Base-by-base conservation (phyloP, 2,888 invertebrate species). In the Mesodorylaimus sp. region DNA sequence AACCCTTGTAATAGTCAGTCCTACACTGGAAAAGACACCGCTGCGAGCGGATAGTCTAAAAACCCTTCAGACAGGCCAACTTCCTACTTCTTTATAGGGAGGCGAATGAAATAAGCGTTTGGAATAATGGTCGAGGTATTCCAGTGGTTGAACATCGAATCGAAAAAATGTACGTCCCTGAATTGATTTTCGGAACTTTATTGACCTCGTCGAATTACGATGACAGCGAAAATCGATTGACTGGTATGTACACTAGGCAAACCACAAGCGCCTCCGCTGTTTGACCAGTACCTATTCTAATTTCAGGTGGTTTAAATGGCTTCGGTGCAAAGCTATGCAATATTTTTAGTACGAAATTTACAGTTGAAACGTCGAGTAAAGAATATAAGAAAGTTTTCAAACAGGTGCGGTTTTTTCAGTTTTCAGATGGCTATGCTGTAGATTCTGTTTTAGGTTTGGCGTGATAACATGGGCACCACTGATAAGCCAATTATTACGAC, bases 251-350 rank as follows among this genome's bases (percentile, higher is more conserved):
- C 1, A 39, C 21, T 39, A 39, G 7, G 21, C 10, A 10, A 32
- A 13, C 32, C 16, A 32, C 16, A 32, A 32, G 10, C 16, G n/a
- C n/a, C n/a, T n/a, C n/a, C n/a, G n/a, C n/a, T n/a, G n/a, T n/a
- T n/a, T n/a, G n/a, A n/a, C n/a, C n/a, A n/a, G n/a, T n/a, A n/a
- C n/a, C n/a, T n/a, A n/a, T n/a, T n/a, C n/a, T n/a, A n/a, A 56
- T 59, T 43, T 50, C 59, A 64, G 74, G 75, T 61, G 97, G 97
- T 53, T 78, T 97, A 60, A 99, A 99, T 64, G 97, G 97, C 49
- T 99, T 88, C 65, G 97, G 97, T 64, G 97, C 97, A 3, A 99
- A 99, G 70, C 73, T 99, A 47, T 99, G 97, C 67, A 99, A 99
- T 68, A 93, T 99, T 57, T 99, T 97, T 72, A 93, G 91, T 59